Percentiles rank a stretch among this genome's conserved stretches.
These are phyloP conservation scores for Hydropsyche betteni DNA, from an alignment of 2,888 invertebrate species.

Conservation along the genomic window DNA sequence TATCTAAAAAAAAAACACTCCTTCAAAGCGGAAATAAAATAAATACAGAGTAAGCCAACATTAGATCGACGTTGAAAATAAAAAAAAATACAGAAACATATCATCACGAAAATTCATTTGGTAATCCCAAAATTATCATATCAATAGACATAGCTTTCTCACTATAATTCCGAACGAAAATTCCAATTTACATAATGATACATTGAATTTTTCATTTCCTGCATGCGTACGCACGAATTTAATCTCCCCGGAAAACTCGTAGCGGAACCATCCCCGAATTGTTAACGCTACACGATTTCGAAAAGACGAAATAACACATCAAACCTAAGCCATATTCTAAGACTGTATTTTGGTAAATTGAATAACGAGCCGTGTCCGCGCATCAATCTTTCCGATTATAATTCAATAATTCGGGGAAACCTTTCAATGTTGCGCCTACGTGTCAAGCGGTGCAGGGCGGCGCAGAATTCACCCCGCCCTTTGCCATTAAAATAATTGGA, in stretches of 20 bases:
- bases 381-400: too few relatives aligned
- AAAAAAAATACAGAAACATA: too few relatives aligned
- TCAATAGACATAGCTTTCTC: too few relatives aligned
- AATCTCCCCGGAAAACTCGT: too few relatives aligned
- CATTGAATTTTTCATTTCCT: too few relatives aligned
- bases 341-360: conserved; percentile 8
- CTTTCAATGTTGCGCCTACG: conserved; percentile 1
- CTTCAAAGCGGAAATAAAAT: conserved; percentile 14
- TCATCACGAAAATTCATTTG: too few relatives aligned
- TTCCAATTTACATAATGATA: too few relatives aligned
- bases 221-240: too few relatives aligned
- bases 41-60: background rate
- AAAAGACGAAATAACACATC: background rate
- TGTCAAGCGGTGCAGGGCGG: conserved; percentile 12
- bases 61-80: background rate
- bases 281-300: background rate
- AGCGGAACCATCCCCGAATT: too few relatives aligned
- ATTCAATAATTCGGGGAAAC: conserved; percentile 5
- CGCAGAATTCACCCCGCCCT: conserved; percentile 28
- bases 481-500: conserved; percentile 47
- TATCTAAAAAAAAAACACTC: conserved; percentile 44
- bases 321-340: too few relatives aligned
- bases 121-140: too few relatives aligned
- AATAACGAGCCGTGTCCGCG: background rate
- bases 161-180: too few relatives aligned